Percentiles rank a stretch among this genome's conserved stretches.
phyloP scores from a whole-genome alignment of 2,888 invertebrate species.

The Drosophila nigritarsus region DNA sequence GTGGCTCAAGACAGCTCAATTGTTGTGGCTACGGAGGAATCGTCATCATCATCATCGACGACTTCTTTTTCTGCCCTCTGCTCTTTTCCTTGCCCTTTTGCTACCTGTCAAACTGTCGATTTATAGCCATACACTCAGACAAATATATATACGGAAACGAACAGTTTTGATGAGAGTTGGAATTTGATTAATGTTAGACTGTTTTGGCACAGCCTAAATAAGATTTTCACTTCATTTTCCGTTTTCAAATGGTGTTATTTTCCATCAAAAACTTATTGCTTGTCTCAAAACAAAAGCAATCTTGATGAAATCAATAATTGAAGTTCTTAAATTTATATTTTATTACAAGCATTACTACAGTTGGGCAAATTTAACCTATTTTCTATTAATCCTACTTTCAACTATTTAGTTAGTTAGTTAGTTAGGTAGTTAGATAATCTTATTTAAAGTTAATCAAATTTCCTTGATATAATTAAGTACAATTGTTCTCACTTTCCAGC shows the following conservation, averaged over 20 bases:
- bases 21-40: conserved; percentile 39
- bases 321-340: background rate
- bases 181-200: background rate
- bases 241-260: background rate
- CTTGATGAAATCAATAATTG: background rate
- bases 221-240: background rate
- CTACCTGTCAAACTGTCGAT: conserved; percentile 49
- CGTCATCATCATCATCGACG: conserved; percentile 22
- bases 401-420: background rate
- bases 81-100: background rate
- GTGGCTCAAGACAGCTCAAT: conserved; percentile 54
- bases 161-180: background rate
- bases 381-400: no score
- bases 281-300: background rate
- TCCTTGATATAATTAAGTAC: background rate
- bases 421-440: background rate
- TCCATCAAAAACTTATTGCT: background rate
- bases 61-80: conserved; percentile 5
- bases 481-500: background rate
- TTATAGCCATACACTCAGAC: conserved; percentile 23
- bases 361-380: background rate
- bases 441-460: background rate
- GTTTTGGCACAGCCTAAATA: background rate
- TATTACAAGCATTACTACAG: no score
- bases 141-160: background rate